phyloP scores from a whole-genome alignment of 2,113 vertebrate genomes.

The Vidua macroura region DNA sequence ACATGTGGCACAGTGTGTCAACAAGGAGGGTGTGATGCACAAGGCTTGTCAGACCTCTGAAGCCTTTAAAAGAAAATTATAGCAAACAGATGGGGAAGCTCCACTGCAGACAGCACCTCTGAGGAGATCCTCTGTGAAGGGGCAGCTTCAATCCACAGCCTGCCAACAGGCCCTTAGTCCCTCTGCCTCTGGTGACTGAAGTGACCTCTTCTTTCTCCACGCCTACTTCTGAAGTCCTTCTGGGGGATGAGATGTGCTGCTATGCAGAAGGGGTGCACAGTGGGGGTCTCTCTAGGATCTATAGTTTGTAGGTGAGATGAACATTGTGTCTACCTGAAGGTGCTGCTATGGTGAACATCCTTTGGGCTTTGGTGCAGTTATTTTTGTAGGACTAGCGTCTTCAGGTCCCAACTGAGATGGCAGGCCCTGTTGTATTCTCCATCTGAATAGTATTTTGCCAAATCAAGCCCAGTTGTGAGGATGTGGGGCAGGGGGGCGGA shows the following conservation, averaged over 20 bases:
- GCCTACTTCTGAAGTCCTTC: not conserved
- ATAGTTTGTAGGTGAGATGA: not conserved
- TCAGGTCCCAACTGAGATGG: not conserved
- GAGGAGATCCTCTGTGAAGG: not conserved
- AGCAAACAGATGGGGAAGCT: not conserved
- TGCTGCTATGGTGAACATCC: not conserved
- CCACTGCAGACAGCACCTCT: not conserved
- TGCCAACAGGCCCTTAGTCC: too few species aligned
- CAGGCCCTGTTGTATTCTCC: not conserved
- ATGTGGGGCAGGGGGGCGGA: too few species aligned
- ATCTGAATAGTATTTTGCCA: not conserved
- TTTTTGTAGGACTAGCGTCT: not conserved
- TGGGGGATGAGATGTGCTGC: not conserved
- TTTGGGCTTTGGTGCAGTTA: not conserved
- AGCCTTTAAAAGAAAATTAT: not conserved
- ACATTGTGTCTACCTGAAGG: fast-evolving
- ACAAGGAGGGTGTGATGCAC: not conserved
- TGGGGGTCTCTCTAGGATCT: not conserved
- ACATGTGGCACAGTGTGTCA: too few species aligned
- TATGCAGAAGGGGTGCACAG: not conserved
- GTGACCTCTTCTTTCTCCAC: not conserved
- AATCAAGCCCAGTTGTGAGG: not conserved
- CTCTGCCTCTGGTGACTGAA: not conserved
- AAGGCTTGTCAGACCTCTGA: not conserved
- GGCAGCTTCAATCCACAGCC: too few species aligned